Conservation (phyloP, 2,888 invertebrate species). For the Orchesella flavescens region DNA sequence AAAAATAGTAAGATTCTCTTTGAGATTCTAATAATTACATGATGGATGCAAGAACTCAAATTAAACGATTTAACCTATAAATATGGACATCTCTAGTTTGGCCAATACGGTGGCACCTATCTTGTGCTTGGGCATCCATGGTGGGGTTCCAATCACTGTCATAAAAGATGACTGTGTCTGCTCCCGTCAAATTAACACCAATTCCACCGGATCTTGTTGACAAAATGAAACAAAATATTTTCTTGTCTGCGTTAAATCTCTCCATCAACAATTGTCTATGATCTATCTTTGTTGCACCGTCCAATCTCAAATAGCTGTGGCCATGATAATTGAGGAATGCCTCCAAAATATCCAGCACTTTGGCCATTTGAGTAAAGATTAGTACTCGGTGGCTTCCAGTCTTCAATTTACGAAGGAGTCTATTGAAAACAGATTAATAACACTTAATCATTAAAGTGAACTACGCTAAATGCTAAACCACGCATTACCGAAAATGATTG, state of each 20-base stretch:
- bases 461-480: conserved; percentile 97
- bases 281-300: conserved; percentile 96
- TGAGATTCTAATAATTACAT: too few species aligned
- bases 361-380: conserved; percentile 99
- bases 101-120: conserved; percentile 98
- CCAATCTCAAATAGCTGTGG: conserved; percentile 94
- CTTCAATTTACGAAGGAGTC: conserved; percentile 72
- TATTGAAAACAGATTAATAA: too few species aligned
- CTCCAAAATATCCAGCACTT: conserved; percentile 98
- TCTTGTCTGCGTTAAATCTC: conserved; percentile 93
- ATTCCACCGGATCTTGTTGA: conserved; percentile 98
- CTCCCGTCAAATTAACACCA: conserved; percentile 98
- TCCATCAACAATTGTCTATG: conserved; percentile 96
- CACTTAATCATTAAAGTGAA: conserved; percentile 79
- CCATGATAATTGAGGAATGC: conserved; percentile 97
- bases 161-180: conserved; percentile 99
- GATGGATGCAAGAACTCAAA: too few species aligned
- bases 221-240: conserved; percentile 97
- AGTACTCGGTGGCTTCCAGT: conserved; percentile 94
- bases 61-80: conserved; percentile 88
- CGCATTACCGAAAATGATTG: too few species aligned
- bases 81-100: conserved; percentile 99
- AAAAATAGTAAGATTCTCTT: too few species aligned
- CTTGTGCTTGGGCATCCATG: conserved; percentile 98
- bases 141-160: conserved; percentile 99